Percentiles rank a stretch among this genome's conserved stretches.
Evolutionary conservation across 2,113 vertebrate species (phyloP).

Genomic region (Jaculus jaculus): DNA sequence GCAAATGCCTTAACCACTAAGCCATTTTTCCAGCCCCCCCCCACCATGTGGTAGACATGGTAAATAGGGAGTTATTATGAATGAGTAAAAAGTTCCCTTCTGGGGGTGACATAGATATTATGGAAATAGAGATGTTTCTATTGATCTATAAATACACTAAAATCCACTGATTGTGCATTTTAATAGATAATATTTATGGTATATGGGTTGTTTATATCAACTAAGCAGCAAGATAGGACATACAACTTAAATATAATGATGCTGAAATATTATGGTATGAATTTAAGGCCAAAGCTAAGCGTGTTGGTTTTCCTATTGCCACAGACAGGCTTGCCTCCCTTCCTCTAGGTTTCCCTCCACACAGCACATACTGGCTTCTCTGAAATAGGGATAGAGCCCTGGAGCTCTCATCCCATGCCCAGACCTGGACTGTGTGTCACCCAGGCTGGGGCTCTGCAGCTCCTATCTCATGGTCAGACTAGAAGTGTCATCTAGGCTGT

Average conservation of each 20-base stretch:
- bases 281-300: background rate
- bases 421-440: too few relatives aligned
- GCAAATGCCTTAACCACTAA: too few relatives aligned
- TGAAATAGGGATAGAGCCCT: background rate
- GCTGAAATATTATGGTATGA: background rate
- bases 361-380: background rate
- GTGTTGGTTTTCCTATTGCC: background rate
- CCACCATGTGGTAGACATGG: too few relatives aligned
- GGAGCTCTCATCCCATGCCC: too few relatives aligned
- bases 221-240: constrained; percentile 17
- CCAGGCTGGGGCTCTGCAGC: background rate
- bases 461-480: background rate
- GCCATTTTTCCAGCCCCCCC: too few relatives aligned
- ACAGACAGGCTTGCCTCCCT: background rate
- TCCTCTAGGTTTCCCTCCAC: background rate
- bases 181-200: background rate
- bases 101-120: background rate
- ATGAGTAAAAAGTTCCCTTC: background rate
- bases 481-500: background rate
- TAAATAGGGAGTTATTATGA: too few relatives aligned
- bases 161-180: background rate
- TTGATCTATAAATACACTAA: background rate
- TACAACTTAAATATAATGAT: background rate
- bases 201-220: background rate
- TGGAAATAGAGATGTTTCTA: background rate